Base-by-base conservation (phyloP, 2,113 vertebrate genomes). In the Apus apus region DNA sequence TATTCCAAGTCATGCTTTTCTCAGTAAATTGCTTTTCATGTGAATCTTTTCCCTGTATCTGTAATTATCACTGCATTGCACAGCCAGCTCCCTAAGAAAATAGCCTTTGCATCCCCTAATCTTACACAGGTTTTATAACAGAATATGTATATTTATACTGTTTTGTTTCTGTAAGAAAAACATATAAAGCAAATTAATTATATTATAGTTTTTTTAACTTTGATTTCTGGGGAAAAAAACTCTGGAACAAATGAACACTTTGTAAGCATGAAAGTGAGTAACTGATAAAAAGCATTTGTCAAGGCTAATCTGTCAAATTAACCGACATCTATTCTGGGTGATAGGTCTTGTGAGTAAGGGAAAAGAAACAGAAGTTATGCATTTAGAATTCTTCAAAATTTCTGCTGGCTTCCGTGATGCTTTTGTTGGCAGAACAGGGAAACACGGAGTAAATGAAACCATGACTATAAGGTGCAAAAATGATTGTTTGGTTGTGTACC, bases 401-500 rank as follows among this genome's bases (percentile, higher is more conserved):
- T 88, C 54, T 6, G 0, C 85, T 85, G 21, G 40, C 58, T 87
- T 32, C 15, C 0, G 0, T 38, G 87, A 50, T 29, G 23, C 7
- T 84, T 78, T 51, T 43, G 8, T 5, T 71, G 66, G 22, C n/a
- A 74, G 53, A 27, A 64, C 8, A 71, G 29, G 34, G 51, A 90
- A 89, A 83, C 2, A 29, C 1, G 4, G 25, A 29, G 61, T 65
- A 48, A 46, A 67, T 13, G 19, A 87, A 89, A 56, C 53, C 54
- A n/a, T 46, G 87, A 85, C 70, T 92, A 50, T 25, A 85, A 54
- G 46, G 46, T 70, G 67, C 40, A 85, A 93, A 96, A 93, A 57
- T 79, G 51, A 30, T 53, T 11, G 8, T 4, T n/a, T n/a, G n/a
- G n/a, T n/a, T n/a, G n/a, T n/a, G 1, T 50, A 65, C 14, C 16